phyloP scores from a whole-genome alignment of 2,797 vertebrate species.

The Syndactyla subalaris region DNA sequence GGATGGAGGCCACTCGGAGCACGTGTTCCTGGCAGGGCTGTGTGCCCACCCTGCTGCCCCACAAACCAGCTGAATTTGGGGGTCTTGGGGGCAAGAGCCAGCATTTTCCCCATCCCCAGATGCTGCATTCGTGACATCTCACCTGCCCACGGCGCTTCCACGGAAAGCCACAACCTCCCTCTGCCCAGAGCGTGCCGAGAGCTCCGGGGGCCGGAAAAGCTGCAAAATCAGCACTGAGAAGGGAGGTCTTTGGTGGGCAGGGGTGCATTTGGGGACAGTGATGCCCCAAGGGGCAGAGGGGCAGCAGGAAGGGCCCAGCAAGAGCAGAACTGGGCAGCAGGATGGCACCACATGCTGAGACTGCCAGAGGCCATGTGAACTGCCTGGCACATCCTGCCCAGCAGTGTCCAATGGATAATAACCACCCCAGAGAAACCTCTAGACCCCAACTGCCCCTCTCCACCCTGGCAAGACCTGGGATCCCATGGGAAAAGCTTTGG shows the following conservation, averaged over 20 bases:
- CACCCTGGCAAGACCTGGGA: not conserved
- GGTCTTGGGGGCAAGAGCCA: not conserved
- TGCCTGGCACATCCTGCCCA: accelerated
- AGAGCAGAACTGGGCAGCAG: not conserved
- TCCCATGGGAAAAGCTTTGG: not conserved
- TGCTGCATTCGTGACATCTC: not conserved
- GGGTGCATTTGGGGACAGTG: accelerated
- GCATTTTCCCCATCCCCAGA: not conserved
- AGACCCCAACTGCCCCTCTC: not conserved
- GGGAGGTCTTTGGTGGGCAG: not conserved
- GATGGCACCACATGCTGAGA: not conserved
- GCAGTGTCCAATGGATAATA: accelerated
- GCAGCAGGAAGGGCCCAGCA: not conserved
- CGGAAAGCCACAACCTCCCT: not conserved
- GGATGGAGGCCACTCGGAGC: not conserved
- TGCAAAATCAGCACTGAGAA: accelerated
- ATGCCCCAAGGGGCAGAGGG: not conserved
- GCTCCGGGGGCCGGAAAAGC: not conserved
- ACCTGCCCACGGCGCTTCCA: not conserved
- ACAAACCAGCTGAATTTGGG: not conserved
- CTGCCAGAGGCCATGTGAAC: not conserved
- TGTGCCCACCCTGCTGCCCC: not conserved
- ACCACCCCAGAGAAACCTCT: not conserved
- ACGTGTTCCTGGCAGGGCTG: accelerated
- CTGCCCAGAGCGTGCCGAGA: not conserved